Evolutionary conservation across 2,113 vertebrate genomes (phyloP).

Genomic region (Scomber colias): DNA sequence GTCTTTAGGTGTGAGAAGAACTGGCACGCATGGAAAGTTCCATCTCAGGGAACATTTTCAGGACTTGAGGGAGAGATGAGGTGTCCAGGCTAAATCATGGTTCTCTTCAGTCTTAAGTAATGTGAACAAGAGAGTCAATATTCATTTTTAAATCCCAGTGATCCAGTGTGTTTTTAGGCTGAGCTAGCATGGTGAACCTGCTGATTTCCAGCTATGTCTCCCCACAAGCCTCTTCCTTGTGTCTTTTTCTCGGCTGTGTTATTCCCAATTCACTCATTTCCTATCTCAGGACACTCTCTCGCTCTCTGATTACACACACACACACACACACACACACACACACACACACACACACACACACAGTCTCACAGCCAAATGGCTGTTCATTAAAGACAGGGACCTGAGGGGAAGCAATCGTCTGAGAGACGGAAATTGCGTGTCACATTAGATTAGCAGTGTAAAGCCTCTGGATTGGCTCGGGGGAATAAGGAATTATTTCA

Average conservation of each 20-base stretch:
- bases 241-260: conserved; percentile 54
- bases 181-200: conserved; percentile 16
- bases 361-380: conserved; percentile 82
- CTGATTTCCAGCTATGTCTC: conserved; percentile 39
- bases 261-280: conserved; percentile 79
- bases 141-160: conserved; percentile 58
- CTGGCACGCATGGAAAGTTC: background rate
- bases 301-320: conserved; percentile 64
- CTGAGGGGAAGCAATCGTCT: conserved; percentile 86
- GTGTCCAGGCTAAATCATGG: background rate
- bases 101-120: conserved; percentile 24
- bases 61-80: conserved; percentile 13
- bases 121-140: conserved; percentile 33
- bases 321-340: conserved; percentile 49
- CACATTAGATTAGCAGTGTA: conserved; percentile 85
- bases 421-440: conserved; percentile 86
- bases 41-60: conserved; percentile 17
- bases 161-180: conserved; percentile 46
- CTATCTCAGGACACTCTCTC: conserved; percentile 64
- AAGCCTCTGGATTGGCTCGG: conserved; percentile 83
- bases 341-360: conserved; percentile 43
- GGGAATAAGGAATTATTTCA: conserved; percentile 86
- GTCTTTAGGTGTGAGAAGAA: conserved; percentile 53
- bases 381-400: conserved; percentile 86
- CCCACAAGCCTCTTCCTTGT: conserved; percentile 37